Evolutionary conservation across 1,140 invertebrate genomes (phyloP), one percentile per base, ranked within the genome.

Genomic region (Choristoneura fumiferana): DNA sequence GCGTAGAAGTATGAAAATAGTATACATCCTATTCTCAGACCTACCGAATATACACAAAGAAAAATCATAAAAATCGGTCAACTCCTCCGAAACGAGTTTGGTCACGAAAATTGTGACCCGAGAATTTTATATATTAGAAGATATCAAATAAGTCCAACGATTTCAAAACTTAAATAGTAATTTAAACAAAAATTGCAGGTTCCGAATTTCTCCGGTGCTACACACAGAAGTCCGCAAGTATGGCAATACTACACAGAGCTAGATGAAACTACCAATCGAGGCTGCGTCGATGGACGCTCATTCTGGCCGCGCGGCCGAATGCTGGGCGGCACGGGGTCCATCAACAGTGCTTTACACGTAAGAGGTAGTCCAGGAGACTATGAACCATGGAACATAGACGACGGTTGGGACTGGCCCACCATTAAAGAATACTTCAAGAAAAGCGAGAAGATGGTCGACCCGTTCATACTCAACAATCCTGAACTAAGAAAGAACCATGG

Each of bases 391-490:
- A 68, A 87, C 63, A 1, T 66, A 73, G 57, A 91, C 37, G 63
- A 81, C 10, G 92, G 92, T 45, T 91, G 94, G 95, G 92, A 92
- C 14, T 96, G 93, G 77, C 80, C 91, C 1, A 92, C 92, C 0
- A 91, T 95, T 78, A 91, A 93, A 33, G 93, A 94, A 68, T 94
- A 93, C 69, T 94, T 94, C 64, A 90, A 90, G 76, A 91, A 92
- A 76, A 84, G 82, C 49, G 89, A 91, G 78, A 83, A 87, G 67
- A 65, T 81, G 17, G 69, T 76, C 22, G 76, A 75, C 40, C 81
- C 71, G 4, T 81, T 57, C 22, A 84, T 73, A 45, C 68, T 58
- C 40, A 86, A 63, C 58, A 76, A 89, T 58, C 66, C 76, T 13
- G 60, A 84, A 37, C 63, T 84, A 43, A 45, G 60, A 55, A 64